phyloP scores from a whole-genome alignment of 2,113 vertebrate species.

The Prunella fulvescens region DNA sequence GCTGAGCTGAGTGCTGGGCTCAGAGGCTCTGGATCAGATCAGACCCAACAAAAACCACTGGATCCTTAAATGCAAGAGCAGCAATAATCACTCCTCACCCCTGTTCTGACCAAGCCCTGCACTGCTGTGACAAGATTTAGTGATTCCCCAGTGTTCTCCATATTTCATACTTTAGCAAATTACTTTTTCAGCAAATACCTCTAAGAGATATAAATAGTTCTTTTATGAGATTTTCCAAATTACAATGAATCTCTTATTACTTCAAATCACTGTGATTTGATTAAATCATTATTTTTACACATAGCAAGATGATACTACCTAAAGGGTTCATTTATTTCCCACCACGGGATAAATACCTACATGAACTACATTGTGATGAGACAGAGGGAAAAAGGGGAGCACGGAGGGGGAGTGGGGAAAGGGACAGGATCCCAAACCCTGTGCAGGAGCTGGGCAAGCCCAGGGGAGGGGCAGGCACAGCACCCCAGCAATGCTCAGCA shows the following conservation, averaged over 20 bases:
- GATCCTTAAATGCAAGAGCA: neutral
- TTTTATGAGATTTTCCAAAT: slow-evolving; percentile 16
- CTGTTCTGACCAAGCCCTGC: neutral
- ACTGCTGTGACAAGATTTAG: neutral
- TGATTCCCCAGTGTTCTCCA: neutral
- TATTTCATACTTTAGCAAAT: slow-evolving; percentile 18
- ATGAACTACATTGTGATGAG: neutral
- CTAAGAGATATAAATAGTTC: slow-evolving; percentile 19
- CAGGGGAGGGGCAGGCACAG: accelerated
- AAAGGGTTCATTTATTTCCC: neutral
- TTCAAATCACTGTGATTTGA: neutral
- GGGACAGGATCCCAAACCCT: accelerated
- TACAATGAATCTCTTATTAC: slow-evolving; percentile 4
- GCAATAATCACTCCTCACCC: neutral
- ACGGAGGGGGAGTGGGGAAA: too few species aligned
- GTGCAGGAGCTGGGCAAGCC: accelerated
- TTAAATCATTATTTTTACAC: slow-evolving; percentile 36
- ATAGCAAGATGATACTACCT: neutral
- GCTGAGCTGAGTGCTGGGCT: neutral
- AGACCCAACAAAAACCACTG: neutral
- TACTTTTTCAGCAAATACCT: slow-evolving; percentile 6
- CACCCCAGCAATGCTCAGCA: accelerated
- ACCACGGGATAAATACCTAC: neutral
- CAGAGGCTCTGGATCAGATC: too few species aligned
- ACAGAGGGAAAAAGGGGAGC: neutral